Evolutionary conservation across 92 coral and sea anemone genomes (phyloP).

Genomic region (Metridium senile): DNA sequence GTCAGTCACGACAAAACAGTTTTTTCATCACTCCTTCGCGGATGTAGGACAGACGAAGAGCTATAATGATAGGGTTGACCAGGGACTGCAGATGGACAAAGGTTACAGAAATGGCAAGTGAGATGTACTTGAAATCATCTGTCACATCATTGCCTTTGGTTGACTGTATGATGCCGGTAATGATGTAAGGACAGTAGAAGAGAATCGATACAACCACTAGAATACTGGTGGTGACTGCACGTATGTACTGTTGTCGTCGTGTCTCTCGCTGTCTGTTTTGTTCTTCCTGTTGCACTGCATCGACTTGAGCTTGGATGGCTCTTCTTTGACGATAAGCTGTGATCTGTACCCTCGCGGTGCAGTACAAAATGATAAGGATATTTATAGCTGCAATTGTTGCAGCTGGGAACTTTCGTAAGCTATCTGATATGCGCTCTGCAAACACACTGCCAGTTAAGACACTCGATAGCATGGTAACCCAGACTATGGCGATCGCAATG

Average conservation of each 20-base stretch:
- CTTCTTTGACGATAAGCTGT: too few species aligned
- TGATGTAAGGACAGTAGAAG: too few species aligned
- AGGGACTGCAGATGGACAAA: too few species aligned
- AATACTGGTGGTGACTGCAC: too few species aligned
- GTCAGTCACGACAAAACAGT: not conserved
- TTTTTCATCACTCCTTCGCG: conserved; percentile 10
- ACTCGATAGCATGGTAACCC: not conserved
- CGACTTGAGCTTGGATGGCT: too few species aligned
- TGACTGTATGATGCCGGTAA: too few species aligned
- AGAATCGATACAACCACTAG: too few species aligned
- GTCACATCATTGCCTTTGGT: not conserved
- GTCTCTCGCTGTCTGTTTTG: not conserved
- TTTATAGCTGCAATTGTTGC: not conserved
- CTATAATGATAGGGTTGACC: conserved; percentile 8
- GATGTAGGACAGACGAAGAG: conserved; percentile 8
- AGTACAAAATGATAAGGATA: too few species aligned
- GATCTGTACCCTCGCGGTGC: too few species aligned
- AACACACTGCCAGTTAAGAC: not conserved
- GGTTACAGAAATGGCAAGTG: not conserved
- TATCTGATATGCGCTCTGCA: not conserved
- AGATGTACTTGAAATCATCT: not conserved
- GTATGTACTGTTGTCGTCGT: not conserved
- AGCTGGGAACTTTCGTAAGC: not conserved
- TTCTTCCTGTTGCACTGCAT: not conserved
- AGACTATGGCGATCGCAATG: not conserved